phyloP scores from a whole-genome alignment of 2,888 invertebrate genomes.

The Pinctada fucata region DNA sequence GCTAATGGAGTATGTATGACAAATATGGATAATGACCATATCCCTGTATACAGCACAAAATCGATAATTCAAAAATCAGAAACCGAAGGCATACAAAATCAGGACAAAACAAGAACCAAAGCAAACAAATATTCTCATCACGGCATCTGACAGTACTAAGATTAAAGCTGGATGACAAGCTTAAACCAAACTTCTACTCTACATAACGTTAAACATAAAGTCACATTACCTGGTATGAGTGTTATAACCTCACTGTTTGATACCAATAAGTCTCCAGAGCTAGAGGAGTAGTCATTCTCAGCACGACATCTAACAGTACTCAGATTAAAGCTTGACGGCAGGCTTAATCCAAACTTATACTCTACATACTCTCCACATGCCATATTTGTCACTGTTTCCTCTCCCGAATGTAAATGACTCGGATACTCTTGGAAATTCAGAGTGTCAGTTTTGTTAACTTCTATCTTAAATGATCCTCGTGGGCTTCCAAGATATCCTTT shows the following conservation, averaged over 20 bases:
- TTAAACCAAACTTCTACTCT: background rate
- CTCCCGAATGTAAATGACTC: background rate
- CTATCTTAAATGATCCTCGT: background rate
- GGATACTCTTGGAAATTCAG: background rate
- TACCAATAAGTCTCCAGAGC: background rate
- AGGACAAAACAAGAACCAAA: no score
- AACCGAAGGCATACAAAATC: no score
- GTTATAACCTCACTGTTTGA: background rate
- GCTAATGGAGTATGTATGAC: background rate
- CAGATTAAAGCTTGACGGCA: background rate
- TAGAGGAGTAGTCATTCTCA: background rate
- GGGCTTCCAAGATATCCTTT: background rate
- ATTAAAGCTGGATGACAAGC: background rate
- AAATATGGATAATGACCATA: no score
- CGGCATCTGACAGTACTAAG: background rate
- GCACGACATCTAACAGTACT: background rate
- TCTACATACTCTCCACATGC: background rate
- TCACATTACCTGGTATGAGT: background rate
- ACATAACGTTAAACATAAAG: background rate
- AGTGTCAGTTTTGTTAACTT: background rate
- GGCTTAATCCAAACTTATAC: background rate
- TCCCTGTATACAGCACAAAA: no score
- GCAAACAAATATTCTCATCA: background rate
- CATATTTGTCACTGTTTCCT: background rate
- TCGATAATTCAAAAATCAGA: no score